Evolutionary conservation across 2,113 vertebrate genomes (phyloP), one percentile per base, ranked within the genome.

Genomic region (Balaeniceps rex): DNA sequence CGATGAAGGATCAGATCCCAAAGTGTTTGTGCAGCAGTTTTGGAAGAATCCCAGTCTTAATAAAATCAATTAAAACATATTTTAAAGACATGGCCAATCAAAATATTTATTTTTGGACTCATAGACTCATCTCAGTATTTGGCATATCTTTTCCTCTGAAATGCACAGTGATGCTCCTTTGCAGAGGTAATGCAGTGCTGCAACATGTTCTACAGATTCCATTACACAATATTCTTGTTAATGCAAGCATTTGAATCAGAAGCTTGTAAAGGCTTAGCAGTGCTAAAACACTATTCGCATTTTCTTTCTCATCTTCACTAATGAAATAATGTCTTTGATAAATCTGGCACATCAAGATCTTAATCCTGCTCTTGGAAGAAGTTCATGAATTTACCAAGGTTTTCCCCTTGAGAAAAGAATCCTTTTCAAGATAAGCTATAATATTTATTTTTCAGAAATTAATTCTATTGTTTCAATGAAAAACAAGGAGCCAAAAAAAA

Each of bases 101-200:
- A 95, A 97, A 92, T 83, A 97, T 92, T 94, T 90, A 17, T 93
- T 88, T 94, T 68, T 82, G 93, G 79, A 7, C 70, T 93, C 78
- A 47, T 5, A 93, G 78, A 42, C 87, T 83, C 90, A 90, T 83
- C 75, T 91, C 88, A 60, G 64, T 7, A 25, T 47, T 70, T 90
- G 83, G 93, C 83, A 38, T 36, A 57, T 74, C 19, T 72, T 47
- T 90, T 28, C 85, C 86, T 75, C 72, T 75, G 82, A 88, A 77
- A 36, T 26, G 63, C 70, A 69, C 18, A 12, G 11, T 0, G 46
- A 33, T 74, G 92, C 79, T 86, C 44, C 75, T 66, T 88, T 79
- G 93, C 85, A 85, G 87, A 83, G 51, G 79, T 34, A 64, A 82
- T 2, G 31, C 31, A 60, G 65, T 1, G 3, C 92, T 87, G 69